Conservation (phyloP, 2,888 invertebrate genomes). For the Acleris laterana region DNA sequence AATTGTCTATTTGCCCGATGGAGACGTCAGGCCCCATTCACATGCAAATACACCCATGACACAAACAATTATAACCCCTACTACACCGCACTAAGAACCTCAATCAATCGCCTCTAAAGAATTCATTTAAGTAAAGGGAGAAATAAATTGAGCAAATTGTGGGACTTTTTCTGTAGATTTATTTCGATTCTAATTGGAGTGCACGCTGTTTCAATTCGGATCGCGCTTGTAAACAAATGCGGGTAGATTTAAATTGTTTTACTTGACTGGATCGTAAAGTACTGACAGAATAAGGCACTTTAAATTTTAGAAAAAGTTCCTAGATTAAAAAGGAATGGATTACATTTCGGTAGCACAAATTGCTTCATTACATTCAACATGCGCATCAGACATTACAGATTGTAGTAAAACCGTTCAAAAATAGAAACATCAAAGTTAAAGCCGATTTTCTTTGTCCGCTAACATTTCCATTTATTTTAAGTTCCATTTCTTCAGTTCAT, state of each 20-base stretch:
- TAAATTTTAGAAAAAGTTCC: not conserved
- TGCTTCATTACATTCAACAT: not conserved
- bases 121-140: conserved; percentile 25
- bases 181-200: conserved; percentile 34
- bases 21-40: conserved; percentile 24
- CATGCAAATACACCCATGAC: conserved; percentile 22
- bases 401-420: not conserved
- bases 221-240: conserved; percentile 29
- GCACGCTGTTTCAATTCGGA: conserved; percentile 28
- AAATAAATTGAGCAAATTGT: conserved; percentile 33
- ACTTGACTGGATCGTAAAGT: conserved; percentile 7
- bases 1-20: conserved; percentile 33
- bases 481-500: conserved; percentile 35
- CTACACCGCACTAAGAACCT: not conserved
- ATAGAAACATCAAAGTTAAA: not conserved
- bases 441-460: conserved; percentile 22
- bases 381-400: not conserved
- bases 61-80: conserved; percentile 18
- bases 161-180: conserved; percentile 34
- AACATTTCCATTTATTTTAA: conserved; percentile 36
- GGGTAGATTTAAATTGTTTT: conserved; percentile 22
- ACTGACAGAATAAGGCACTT: not conserved
- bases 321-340: not conserved
- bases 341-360: not conserved
- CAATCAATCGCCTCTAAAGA: conserved; percentile 5